Conservation (phyloP, 2,797 vertebrate genomes). For the Capromys pilorides region DNA sequence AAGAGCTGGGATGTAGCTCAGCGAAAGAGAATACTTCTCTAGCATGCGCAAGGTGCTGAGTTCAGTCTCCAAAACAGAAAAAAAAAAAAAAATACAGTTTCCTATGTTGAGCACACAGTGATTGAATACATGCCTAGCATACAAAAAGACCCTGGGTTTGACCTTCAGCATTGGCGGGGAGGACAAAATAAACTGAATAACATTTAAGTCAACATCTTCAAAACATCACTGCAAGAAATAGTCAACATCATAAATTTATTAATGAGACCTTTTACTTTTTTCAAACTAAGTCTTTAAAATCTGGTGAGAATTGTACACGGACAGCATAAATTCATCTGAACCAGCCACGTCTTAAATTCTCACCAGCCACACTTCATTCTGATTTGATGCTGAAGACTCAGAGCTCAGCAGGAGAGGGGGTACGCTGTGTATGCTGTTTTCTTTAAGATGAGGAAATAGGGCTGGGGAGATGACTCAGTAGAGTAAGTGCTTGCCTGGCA, state of each 20-base stretch:
- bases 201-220: neutral
- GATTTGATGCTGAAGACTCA: neutral
- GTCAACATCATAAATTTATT: conserved; percentile 1
- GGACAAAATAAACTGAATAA: neutral
- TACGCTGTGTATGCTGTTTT: neutral
- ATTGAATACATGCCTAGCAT: neutral
- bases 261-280: neutral
- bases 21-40: neutral
- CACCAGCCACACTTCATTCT: neutral
- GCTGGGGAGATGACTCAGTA: too few relatives aligned
- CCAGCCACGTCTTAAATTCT: neutral
- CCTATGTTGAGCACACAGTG: neutral
- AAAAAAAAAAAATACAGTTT: neutral
- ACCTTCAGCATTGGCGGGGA: neutral
- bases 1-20: neutral
- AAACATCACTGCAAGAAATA: conserved; percentile 3
- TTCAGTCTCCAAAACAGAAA: neutral
- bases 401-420: neutral
- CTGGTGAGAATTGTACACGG: neutral
- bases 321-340: neutral
- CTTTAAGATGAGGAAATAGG: neutral
- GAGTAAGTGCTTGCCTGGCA: too few relatives aligned
- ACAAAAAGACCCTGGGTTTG: neutral
- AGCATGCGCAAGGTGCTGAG: neutral
- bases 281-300: conserved; percentile 38